These are phyloP conservation scores for Orthosia gothica DNA, from an alignment of 2,888 invertebrate species.

Conservation along the genomic window DNA sequence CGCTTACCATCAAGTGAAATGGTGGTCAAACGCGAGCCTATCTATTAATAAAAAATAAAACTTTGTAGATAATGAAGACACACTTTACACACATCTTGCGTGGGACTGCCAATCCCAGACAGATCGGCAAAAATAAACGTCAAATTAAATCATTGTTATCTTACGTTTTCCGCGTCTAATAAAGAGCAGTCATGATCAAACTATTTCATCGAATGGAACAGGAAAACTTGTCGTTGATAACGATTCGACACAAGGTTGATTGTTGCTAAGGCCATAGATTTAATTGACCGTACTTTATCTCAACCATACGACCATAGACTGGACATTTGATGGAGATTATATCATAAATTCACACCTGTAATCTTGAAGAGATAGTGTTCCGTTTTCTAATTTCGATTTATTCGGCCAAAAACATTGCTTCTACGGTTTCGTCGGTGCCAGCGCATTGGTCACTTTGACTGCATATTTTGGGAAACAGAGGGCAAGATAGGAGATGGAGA, in stretches of 20 bases:
- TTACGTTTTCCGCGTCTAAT: constrained; percentile 11
- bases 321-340: no score
- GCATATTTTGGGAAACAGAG: no score
- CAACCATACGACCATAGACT: neutral
- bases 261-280: neutral
- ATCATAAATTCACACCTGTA: no score
- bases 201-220: constrained; percentile 3
- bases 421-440: no score
- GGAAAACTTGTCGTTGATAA: constrained; percentile 9
- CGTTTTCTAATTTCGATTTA: no score
- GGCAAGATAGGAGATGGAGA: no score
- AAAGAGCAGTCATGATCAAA: constrained; percentile 22
- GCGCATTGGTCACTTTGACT: no score
- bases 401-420: no score
- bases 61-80: constrained; percentile 4
- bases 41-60: no score
- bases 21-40: no score
- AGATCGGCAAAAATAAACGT: constrained; percentile 26
- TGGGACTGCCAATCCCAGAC: constrained; percentile 4
- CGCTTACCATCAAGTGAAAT: no score
- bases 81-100: neutral
- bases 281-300: neutral
- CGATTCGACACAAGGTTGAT: constrained; percentile 3
- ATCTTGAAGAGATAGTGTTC: no score
- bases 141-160: constrained; percentile 23